A percentile compares a stretch with the other conserved stretches of the same genome.
phyloP scores from a whole-genome alignment of 2,888 invertebrate genomes.

The Chydorus sphaericus region DNA sequence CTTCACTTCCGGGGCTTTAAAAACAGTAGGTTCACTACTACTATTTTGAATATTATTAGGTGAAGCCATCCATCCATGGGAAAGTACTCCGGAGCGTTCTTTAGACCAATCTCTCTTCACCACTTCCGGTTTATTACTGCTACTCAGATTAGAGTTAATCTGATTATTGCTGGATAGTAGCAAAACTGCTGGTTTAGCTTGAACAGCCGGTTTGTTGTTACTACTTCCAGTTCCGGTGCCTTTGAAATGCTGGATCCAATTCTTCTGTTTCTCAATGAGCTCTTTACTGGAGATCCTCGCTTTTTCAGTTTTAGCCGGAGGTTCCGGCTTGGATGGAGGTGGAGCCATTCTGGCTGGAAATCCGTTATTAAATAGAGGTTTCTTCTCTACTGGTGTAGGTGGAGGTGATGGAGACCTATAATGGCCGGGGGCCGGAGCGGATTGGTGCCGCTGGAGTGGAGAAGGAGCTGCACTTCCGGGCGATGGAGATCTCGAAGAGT shows the following conservation, averaged over 20 bases:
- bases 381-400: slow-evolving; percentile 35
- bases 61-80: neutral
- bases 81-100: neutral
- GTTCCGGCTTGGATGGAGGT: slow-evolving; percentile 28
- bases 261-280: slow-evolving; percentile 75
- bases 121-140: neutral
- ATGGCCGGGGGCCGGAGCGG: slow-evolving; percentile 39
- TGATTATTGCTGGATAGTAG: neutral
- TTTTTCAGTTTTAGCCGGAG: slow-evolving; percentile 55
- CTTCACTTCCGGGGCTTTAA: too few relatives aligned
- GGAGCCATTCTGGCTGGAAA: neutral
- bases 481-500: slow-evolving; percentile 17
- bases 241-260: slow-evolving; percentile 82
- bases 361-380: neutral
- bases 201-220: slow-evolving; percentile 36
- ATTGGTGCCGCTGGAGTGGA: slow-evolving; percentile 31
- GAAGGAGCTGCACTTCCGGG: slow-evolving; percentile 9
- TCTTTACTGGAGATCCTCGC: slow-evolving; percentile 62
- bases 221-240: slow-evolving; percentile 51
- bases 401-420: slow-evolving; percentile 42
- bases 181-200: neutral
- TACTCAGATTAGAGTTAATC: neutral
- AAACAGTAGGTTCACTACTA: too few relatives aligned
- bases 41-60: too few relatives aligned
- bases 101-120: neutral